Conservation (phyloP, 2,888 invertebrate genomes). For the Drosophila pegasa region DNA sequence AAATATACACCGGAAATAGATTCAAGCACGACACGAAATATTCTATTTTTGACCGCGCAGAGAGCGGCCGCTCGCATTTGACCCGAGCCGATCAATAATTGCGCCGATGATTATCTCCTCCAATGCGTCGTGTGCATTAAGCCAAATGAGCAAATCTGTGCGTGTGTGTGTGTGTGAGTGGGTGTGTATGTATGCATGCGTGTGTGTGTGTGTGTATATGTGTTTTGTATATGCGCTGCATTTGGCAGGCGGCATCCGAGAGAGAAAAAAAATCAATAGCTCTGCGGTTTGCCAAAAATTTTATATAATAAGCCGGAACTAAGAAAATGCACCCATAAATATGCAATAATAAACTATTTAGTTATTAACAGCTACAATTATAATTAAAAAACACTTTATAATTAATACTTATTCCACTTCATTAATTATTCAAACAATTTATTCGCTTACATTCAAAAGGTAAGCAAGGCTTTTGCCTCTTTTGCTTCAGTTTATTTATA, state of each 20-base stretch:
- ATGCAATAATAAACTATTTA: background rate
- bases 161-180: background rate
- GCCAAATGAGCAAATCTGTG: slow-evolving; percentile 51
- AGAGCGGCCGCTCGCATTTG: background rate
- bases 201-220: slow-evolving; percentile 11
- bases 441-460: slow-evolving; percentile 21
- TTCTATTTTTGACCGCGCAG: slow-evolving; percentile 53
- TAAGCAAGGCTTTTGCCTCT: background rate
- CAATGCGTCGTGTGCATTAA: slow-evolving; percentile 63
- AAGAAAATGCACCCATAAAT: background rate
- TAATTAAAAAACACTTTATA: background rate
- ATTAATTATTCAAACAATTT: slow-evolving; percentile 25
- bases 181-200: slow-evolving; percentile 20
- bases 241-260: slow-evolving; percentile 51
- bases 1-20: slow-evolving; percentile 57
- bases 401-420: background rate
- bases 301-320: slow-evolving; percentile 28
- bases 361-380: background rate
- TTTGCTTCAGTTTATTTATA: background rate
- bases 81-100: slow-evolving; percentile 65
- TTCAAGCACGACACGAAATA: slow-evolving; percentile 23
- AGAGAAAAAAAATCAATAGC: slow-evolving; percentile 65
- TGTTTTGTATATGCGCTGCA: slow-evolving; percentile 38
- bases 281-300: slow-evolving; percentile 22
- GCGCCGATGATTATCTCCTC: slow-evolving; percentile 24